phyloP scores from a whole-genome alignment of 1,140 invertebrate species.

The Drosophila tropicalis region DNA sequence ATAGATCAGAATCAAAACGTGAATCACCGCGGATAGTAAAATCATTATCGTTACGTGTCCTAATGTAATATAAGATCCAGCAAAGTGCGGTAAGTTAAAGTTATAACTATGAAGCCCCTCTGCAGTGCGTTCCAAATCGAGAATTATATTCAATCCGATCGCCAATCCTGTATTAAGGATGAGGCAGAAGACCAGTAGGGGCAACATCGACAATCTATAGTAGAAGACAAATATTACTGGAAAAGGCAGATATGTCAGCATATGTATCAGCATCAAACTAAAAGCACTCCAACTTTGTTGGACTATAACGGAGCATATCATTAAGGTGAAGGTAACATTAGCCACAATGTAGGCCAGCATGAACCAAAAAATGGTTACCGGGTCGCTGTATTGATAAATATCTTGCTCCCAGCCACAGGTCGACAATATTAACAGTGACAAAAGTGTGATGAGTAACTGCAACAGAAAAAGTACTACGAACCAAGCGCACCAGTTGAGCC shows the following conservation, averaged over 20 bases:
- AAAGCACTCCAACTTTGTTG: not conserved
- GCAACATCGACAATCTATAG: not conserved
- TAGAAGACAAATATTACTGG: conserved; percentile 80
- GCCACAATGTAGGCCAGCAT: conserved; percentile 22
- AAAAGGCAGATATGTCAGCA: not conserved
- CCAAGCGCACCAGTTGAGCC: conserved; percentile 47
- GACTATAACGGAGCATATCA: conserved; percentile 15
- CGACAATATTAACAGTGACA: not conserved
- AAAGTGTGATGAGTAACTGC: conserved; percentile 1
- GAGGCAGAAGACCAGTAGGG: conserved; percentile 29
- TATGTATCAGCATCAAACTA: not conserved
- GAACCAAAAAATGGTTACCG: conserved; percentile 1
- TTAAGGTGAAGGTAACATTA: conserved; percentile 23
- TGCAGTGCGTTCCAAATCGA: conserved; percentile 87
- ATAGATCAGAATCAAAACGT: conserved; percentile 12
- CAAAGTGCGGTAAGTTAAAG: conserved; percentile 86
- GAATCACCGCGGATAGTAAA: conserved; percentile 84
- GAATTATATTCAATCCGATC: conserved; percentile 88
- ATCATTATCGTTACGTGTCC: conserved; percentile 86
- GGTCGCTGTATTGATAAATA: conserved; percentile 16
- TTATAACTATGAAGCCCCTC: conserved; percentile 85
- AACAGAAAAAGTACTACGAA: conserved; percentile 9
- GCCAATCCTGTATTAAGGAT: conserved; percentile 89
- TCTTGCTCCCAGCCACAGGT: conserved; percentile 2
- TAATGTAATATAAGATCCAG: conserved; percentile 88